These are phyloP conservation scores for Cichlasoma orientale DNA, from an alignment of 2,797 vertebrate genomes.

Conservation along the genomic window DNA sequence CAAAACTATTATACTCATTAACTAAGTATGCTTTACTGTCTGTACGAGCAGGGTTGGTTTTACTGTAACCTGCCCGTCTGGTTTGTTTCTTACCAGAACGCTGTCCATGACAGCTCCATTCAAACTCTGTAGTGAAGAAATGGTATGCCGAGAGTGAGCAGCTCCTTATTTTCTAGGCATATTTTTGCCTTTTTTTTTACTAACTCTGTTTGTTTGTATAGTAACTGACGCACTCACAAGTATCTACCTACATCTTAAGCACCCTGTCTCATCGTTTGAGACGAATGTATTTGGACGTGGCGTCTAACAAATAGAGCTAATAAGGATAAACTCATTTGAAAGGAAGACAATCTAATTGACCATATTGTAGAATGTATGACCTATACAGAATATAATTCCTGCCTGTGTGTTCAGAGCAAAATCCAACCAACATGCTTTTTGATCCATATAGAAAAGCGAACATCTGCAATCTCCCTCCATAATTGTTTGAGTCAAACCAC, in stretches of 20 bases:
- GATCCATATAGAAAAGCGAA: background rate
- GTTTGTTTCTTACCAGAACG: conserved; percentile 17
- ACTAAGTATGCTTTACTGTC: conserved; percentile 40
- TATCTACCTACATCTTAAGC: background rate
- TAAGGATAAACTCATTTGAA: background rate
- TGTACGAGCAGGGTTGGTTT: conserved; percentile 3
- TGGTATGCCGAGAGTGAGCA: background rate
- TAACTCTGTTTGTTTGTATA: background rate
- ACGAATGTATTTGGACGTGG: background rate
- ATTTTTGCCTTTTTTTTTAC: background rate
- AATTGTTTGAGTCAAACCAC: background rate
- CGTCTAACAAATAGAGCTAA: background rate
- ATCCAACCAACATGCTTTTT: background rate
- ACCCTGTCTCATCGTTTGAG: background rate
- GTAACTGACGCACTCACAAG: background rate
- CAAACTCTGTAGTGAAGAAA: background rate
- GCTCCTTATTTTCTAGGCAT: background rate
- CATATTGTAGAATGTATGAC: background rate
- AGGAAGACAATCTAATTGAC: background rate
- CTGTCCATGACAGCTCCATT: background rate
- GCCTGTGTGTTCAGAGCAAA: background rate
- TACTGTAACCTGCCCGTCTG: conserved; percentile 27
- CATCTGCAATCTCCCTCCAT: background rate
- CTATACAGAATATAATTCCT: background rate
- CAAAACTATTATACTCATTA: conserved; percentile 34